Evolutionary conservation across 2,888 invertebrate genomes (phyloP), one percentile per base, ranked within the genome.

Genomic region (Athrips mouffetella): DNA sequence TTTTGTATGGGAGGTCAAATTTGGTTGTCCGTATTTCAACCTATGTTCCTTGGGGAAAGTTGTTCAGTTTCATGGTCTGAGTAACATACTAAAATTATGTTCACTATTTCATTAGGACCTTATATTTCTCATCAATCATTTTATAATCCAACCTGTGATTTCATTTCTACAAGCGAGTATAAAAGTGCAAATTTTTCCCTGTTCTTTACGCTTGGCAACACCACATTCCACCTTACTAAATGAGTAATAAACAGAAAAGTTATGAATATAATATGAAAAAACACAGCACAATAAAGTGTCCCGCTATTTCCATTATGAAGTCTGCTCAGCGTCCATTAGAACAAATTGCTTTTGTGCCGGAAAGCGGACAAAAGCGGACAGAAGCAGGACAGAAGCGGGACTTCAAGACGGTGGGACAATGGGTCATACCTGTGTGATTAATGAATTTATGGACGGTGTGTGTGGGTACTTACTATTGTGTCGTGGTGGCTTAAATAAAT

Each of bases 281-380:
- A 48, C 21, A 31, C 41, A 41, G 47, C 25, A 15, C 35, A 48
- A 49, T 49, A 45, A 49, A 49, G 44, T 23, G 45, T 49, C 21
- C 21, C 10, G 23, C 35, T 37, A 49, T 48, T 35, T 49, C 35
- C 39, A 45, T 49, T 45, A 49, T 39, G 20, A 30, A 37, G 45
- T 39, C 49, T 48, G 48, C 21, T 48, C 37, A 13, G 37, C 39
- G 49, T 49, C 49, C 49, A 49, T 49, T 49, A 49, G 30, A 29
- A 18, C 37, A 45, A 49, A 49, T 49, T 49, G 39, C 48, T 33
- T 45, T 37, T 44, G 48, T 48, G 33, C 42, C 48, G 48, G 35
- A 41, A 48, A 21, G 31, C 25, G 27, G n/a, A n/a, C n/a, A n/a
- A n/a, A n/a, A n/a, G n/a, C n/a, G n/a, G n/a, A n/a, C n/a, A n/a